Evolutionary conservation across 2,797 vertebrate species (phyloP), one percentile per base, ranked within the genome.

Genomic region (Oryzias sinensis): DNA sequence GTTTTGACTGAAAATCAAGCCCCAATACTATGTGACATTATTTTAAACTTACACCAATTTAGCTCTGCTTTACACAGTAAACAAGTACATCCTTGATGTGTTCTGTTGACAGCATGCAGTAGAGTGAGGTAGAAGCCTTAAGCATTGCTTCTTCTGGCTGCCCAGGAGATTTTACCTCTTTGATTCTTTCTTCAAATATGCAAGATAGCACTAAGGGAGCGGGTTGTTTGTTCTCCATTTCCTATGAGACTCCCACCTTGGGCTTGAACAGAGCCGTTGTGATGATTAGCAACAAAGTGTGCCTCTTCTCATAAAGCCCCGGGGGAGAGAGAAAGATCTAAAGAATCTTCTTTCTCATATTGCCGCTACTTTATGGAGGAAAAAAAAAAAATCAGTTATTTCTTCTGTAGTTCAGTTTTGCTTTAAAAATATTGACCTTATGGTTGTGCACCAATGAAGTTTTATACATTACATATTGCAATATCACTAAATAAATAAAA

Each of bases 171-270:
- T 86, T 79, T 83, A 77, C 82, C 85, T 92, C 89, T 93, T 91
- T 91, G 83, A 88, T 92, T 90, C 88, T 91, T 91, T 89, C 91
- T 92, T 92, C 90, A 92, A 92, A 93, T 90, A 92, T 89, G 86
- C 82, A 84, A 80, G 84, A 63, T 58, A 46, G 78, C 82, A 70
- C 88, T 78, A 14, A 51, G 85, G 89, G 88, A 89, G 68, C 77
- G 64, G 58, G 76, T 81, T 92, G 89, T 92, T 91, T 93, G 89
- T 89, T 90, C 83, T 84, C 65, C 74, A 90, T 88, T 88, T 88
- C 90, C 89, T 90, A 53, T 59, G 90, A 91, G 91, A 90, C 76
- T 86, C 75, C 87, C 83, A 89, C 84, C 88, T 90, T 90, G 85
- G 86, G 87, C 86, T 85, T 86, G 79, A 90, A 85, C 87, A 83